Conservation (phyloP, 2,888 invertebrate species). For the Yponomeuta plumbellus region DNA sequence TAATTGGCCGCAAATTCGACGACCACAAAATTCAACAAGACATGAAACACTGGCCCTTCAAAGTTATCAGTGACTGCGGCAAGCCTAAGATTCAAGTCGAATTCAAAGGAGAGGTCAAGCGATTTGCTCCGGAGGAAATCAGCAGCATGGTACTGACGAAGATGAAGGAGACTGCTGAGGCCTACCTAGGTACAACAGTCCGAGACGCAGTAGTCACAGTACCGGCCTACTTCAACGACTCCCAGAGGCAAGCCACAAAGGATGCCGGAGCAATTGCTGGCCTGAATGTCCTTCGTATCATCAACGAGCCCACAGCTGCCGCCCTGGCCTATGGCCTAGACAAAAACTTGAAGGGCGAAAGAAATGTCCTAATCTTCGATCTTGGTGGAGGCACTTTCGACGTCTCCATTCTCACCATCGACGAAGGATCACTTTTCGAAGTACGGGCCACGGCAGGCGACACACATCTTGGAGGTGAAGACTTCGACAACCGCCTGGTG, state of each 20-base stretch:
- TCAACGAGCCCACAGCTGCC: constrained; percentile 88
- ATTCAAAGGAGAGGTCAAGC: constrained; percentile 79
- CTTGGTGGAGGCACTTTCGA: constrained; percentile 85
- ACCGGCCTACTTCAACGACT: constrained; percentile 85
- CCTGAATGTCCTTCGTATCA: constrained; percentile 87
- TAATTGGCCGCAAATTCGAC: constrained; percentile 87
- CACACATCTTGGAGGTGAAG: constrained; percentile 88
- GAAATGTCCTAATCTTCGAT: constrained; percentile 80
- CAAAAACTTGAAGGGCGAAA: constrained; percentile 79
- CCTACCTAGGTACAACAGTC: constrained; percentile 80
- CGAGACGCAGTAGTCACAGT: constrained; percentile 88
- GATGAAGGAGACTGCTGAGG: no score
- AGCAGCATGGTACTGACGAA: no score
- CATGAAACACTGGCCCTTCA: constrained; percentile 90
- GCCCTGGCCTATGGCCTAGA: constrained; percentile 84
- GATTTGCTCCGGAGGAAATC: constrained; percentile 82
- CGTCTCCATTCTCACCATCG: constrained; percentile 89
- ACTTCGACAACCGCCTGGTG: constrained; percentile 80
- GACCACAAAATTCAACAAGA: constrained; percentile 86
- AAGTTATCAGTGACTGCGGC: constrained; percentile 78
- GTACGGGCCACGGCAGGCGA: constrained; percentile 90
- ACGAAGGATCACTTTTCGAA: constrained; percentile 84
- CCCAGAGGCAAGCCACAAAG: constrained; percentile 86
- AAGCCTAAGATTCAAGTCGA: constrained; percentile 83
- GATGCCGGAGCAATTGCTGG: constrained; percentile 88